phyloP scores from a whole-genome alignment of 2,113 vertebrate genomes.

The Riparia riparia region DNA sequence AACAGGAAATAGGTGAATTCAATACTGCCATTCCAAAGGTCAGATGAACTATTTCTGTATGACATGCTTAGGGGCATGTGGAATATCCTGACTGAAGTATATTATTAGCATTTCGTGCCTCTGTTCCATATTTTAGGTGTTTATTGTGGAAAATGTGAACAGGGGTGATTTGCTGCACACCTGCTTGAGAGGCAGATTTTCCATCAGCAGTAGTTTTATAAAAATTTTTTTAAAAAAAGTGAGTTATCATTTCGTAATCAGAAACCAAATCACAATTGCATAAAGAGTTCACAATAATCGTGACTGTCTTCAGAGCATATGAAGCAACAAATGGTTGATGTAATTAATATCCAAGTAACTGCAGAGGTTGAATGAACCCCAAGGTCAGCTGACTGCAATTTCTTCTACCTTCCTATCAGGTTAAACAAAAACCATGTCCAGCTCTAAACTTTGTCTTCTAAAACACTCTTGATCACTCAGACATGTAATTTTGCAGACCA shows the following conservation, averaged over 20 bases:
- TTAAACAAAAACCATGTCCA: neutral
- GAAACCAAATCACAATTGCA: neutral
- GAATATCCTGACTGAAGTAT: neutral
- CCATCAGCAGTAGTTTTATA: neutral
- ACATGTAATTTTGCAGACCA: neutral
- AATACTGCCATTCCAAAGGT: neutral
- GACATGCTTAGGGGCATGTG: neutral
- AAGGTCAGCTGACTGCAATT: neutral
- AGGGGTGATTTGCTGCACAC: neutral
- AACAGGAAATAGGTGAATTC: neutral
- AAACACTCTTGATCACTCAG: neutral
- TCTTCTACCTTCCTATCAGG: neutral
- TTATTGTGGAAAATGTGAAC: neutral
- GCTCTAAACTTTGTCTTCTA: neutral
- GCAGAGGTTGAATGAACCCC: neutral
- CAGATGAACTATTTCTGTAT: neutral
- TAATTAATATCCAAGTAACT: neutral
- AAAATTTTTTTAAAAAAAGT: neutral
- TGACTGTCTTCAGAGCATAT: neutral
- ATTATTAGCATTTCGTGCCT: neutral
- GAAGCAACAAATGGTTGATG: neutral
- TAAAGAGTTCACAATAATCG: neutral
- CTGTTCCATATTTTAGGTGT: neutral
- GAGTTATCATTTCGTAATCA: neutral
- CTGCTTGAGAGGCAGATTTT: neutral